phyloP scores from a whole-genome alignment of 2,113 vertebrate species.

The Scolopax mira region DNA sequence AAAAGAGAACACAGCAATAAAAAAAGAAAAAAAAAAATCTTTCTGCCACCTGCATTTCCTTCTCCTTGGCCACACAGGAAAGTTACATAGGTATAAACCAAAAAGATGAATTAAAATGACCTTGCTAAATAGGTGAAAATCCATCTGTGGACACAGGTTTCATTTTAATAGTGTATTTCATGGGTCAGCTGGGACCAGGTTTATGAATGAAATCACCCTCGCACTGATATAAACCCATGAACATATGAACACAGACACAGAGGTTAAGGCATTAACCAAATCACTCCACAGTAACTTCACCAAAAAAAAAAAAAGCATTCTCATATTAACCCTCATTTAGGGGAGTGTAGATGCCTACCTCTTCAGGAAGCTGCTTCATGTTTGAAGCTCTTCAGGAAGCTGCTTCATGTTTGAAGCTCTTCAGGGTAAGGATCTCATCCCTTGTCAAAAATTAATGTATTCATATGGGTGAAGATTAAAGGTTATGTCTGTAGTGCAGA shows the following conservation, averaged over 20 bases:
- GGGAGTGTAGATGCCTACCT: rapidly evolving
- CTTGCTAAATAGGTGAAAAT: background rate
- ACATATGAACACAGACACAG: background rate
- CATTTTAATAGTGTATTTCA: background rate
- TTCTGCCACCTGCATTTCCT: background rate
- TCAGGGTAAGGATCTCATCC: background rate
- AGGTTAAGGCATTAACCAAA: background rate
- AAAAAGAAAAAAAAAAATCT: background rate
- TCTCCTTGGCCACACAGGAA: background rate
- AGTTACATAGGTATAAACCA: background rate
- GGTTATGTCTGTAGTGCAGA: background rate
- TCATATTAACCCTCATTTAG: background rate
- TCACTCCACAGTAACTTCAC: background rate
- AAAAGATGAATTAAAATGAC: background rate
- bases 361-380: background rate
- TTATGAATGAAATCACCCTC: background rate
- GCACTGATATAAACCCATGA: background rate
- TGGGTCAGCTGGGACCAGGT: background rate
- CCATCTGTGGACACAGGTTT: background rate
- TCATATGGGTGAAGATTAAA: background rate
- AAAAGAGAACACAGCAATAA: slow-evolving; percentile 37
- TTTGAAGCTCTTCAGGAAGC: background rate
- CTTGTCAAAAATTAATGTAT: background rate
- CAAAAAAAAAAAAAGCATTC: background rate
- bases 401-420: background rate